Conservation (phyloP, 2,797 vertebrate genomes). For the Falco peregrinus region DNA sequence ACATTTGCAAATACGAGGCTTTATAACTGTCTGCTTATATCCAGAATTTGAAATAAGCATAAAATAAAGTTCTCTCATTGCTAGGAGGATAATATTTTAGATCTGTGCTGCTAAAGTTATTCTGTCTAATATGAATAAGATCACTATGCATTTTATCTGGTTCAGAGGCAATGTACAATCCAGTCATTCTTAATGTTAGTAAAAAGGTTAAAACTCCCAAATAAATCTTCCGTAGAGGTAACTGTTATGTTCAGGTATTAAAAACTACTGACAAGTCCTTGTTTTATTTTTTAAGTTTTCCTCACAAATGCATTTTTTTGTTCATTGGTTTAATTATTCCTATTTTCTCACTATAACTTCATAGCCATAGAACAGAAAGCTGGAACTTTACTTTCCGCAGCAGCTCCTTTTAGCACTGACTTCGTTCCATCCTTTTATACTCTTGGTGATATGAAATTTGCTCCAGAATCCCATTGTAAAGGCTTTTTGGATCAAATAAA, state of each 20-base stretch:
- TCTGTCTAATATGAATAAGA: not conserved
- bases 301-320: rapidly evolving
- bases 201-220: not conserved
- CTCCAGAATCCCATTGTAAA: not conserved
- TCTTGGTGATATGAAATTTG: not conserved
- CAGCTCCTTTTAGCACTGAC: not conserved
- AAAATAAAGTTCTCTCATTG: not conserved
- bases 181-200: not conserved
- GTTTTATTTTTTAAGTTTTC: not conserved
- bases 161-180: not conserved
- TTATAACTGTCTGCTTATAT: not conserved
- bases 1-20: not conserved
- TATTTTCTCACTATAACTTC: not conserved
- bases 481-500: not conserved
- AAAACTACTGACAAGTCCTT: not conserved
- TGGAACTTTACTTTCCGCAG: not conserved
- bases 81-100: not conserved
- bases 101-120: not conserved
- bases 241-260: not conserved
- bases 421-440: not conserved
- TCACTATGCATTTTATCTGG: not conserved
- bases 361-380: not conserved
- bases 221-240: not conserved
- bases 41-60: not conserved
- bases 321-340: not conserved